Percentiles rank a stretch among this genome's conserved stretches.
Evolutionary conservation across 2,113 vertebrate species (phyloP).

Genomic region (Nothoprocta pentlandii): DNA sequence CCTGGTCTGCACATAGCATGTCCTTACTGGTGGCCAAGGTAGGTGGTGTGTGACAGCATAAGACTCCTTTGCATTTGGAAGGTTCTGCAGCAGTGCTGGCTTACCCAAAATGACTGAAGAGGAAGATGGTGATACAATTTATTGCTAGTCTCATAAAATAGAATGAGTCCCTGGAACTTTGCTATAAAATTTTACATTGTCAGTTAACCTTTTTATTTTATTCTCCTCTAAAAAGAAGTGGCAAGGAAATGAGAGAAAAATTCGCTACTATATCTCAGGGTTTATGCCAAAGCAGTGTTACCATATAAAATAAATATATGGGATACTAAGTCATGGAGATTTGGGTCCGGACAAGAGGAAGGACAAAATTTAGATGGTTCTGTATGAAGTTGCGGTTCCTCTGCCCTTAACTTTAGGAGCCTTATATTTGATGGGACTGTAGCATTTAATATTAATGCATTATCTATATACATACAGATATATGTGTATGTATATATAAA

Average conservation of each 20-base stretch:
- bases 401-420: background rate
- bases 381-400: background rate
- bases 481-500: background rate
- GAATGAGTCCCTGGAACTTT: background rate
- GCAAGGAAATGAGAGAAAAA: background rate
- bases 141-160: background rate
- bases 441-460: background rate
- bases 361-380: background rate
- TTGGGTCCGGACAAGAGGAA: background rate
- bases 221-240: background rate
- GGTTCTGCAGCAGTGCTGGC: background rate
- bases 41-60: accelerated
- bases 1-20: background rate
- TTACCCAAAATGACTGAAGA: background rate
- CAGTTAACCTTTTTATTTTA: background rate
- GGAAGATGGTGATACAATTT: background rate
- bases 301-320: background rate
- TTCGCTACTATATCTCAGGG: background rate
- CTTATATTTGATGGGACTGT: background rate
- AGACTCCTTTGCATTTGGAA: background rate
- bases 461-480: background rate
- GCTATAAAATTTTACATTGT: background rate
- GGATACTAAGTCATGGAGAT: background rate
- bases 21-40: background rate
- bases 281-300: background rate